Evolutionary conservation across 2,797 vertebrate genomes (phyloP).

Genomic region (Semaprochilodus insignis): DNA sequence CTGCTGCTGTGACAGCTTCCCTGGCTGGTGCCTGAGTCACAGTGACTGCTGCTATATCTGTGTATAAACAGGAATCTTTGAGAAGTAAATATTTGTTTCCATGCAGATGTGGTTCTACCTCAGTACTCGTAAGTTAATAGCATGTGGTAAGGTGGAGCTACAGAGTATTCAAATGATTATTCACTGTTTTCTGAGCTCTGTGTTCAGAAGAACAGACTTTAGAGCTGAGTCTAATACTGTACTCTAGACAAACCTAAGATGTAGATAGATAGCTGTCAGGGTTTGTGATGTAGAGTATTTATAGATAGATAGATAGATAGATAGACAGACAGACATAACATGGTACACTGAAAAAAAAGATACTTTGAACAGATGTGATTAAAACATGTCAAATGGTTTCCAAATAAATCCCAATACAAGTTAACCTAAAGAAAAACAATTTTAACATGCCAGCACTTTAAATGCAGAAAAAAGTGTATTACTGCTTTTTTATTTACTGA

Average conservation of each 20-base stretch:
- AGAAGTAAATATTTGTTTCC: conserved; percentile 52
- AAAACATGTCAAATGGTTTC: no score
- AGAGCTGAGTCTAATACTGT: neutral
- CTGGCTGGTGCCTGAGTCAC: conserved; percentile 29
- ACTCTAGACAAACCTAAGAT: neutral
- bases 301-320: no score
- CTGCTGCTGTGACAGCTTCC: conserved; percentile 73
- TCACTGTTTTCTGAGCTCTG: neutral
- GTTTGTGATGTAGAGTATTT: neutral
- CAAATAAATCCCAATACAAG: no score
- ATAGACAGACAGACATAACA: no score
- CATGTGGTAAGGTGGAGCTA: neutral
- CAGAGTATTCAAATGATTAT: neutral
- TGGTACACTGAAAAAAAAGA: no score
- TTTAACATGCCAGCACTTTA: no score
- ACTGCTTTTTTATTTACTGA: no score
- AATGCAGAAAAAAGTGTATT: no score
- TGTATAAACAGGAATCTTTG: conserved; percentile 48
- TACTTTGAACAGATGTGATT: no score
- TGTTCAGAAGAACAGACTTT: neutral
- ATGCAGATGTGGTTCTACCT: conserved; percentile 29
- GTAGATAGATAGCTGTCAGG: neutral
- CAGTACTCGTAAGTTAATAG: neutral
- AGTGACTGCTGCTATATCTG: conserved; percentile 58
- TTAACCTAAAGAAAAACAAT: no score